Conservation (phyloP, 1,140 invertebrate genomes). For the Brachionus rotundiformis region DNA sequence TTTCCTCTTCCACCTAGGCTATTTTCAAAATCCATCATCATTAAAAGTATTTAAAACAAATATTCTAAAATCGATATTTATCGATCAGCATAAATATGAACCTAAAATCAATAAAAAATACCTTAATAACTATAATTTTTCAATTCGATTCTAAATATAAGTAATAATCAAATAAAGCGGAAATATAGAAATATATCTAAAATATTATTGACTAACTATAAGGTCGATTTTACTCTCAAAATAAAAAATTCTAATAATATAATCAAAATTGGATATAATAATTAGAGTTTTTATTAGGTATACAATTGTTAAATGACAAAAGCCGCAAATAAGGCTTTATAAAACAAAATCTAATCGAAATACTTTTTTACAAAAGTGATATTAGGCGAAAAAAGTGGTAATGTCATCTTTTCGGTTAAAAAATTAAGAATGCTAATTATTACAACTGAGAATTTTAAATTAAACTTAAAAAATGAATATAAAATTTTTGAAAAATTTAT, state of each 20-base stretch:
- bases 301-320: not conserved
- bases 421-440: no score
- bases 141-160: not conserved
- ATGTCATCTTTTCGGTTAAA: no score
- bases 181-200: not conserved
- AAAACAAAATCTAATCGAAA: not conserved
- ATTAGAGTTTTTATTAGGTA: not conserved
- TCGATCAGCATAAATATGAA: not conserved
- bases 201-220: not conserved
- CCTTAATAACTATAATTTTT: slow-evolving; percentile 5
- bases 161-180: not conserved
- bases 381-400: no score
- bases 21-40: not conserved
- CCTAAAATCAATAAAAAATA: not conserved
- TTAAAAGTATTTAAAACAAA: not conserved
- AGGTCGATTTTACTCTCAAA: not conserved
- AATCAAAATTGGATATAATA: not conserved
- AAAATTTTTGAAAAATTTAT: no score
- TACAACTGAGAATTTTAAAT: no score
- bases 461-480: no score
- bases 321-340: not conserved
- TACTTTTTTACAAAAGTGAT: no score
- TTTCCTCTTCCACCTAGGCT: not conserved
- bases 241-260: no score
- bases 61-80: slow-evolving; percentile 3